A percentile compares a stretch with the other conserved stretches of the same genome.
These are phyloP conservation scores for Zelleria hepariella DNA, from an alignment of 2,888 invertebrate species.

Conservation along the genomic window DNA sequence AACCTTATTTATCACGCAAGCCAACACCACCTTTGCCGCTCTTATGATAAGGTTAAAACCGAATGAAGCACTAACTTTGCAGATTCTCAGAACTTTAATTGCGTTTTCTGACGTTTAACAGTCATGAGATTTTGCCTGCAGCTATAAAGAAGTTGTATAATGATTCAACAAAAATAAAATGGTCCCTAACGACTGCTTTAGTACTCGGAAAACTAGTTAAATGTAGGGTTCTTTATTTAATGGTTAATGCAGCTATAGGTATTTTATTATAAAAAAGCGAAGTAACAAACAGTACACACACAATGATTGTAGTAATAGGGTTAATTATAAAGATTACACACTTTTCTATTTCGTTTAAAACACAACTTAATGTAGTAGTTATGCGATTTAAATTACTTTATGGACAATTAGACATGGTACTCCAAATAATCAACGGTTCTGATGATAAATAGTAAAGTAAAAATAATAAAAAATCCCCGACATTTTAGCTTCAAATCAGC, in stretches of 20 bases:
- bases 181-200: not conserved
- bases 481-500: no score
- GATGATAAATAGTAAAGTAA: not conserved
- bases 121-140: slow-evolving; percentile 49
- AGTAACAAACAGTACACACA: not conserved
- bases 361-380: not conserved
- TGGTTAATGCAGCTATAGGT: not conserved
- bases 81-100: slow-evolving; percentile 14
- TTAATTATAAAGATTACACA: not conserved
- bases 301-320: not conserved
- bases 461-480: no score
- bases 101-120: slow-evolving; percentile 31
- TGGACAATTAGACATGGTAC: no score
- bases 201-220: slow-evolving; percentile 20
- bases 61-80: not conserved
- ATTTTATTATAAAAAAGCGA: not conserved
- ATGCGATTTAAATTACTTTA: not conserved
- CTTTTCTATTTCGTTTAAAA: not conserved
- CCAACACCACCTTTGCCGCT: not conserved
- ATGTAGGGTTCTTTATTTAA: not conserved
- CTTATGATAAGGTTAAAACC: not conserved
- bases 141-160: slow-evolving; percentile 31
- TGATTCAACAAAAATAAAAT: not conserved
- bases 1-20: not conserved
- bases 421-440: not conserved